Evolutionary conservation across 2,888 invertebrate genomes (phyloP).

Genomic region (Augochlorella aurata): DNA sequence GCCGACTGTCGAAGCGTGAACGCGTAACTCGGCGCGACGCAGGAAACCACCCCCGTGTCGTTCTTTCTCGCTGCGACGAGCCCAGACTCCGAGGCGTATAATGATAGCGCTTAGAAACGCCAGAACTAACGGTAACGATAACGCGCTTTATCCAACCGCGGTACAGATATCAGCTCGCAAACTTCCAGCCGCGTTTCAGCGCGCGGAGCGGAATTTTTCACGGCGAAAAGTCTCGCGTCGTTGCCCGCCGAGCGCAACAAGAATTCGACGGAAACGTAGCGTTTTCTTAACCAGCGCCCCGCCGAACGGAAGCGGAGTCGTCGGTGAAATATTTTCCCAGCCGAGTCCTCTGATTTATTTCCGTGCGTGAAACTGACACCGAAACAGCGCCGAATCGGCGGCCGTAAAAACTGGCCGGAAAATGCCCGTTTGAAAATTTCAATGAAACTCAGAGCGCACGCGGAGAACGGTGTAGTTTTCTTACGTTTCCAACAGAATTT

Average conservation of each 20-base stretch:
- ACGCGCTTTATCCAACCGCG: conserved; percentile 53
- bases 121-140: conserved; percentile 55
- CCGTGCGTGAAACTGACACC: neutral
- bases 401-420: no score
- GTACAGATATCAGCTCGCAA: conserved; percentile 36
- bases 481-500: no score
- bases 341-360: neutral
- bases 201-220: conserved; percentile 29
- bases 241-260: neutral
- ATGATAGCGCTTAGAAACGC: conserved; percentile 34
- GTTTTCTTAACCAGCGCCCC: neutral
- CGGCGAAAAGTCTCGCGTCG: conserved; percentile 30
- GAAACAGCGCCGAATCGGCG: no score
- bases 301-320: neutral
- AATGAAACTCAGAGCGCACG: no score
- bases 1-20: conserved; percentile 31
- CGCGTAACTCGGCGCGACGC: conserved; percentile 70
- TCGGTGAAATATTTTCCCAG: neutral
- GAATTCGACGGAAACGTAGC: conserved; percentile 20
- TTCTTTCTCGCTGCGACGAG: conserved; percentile 21
- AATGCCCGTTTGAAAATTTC: no score
- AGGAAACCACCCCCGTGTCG: conserved; percentile 58
- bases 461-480: no score
- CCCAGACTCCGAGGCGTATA: conserved; percentile 18
- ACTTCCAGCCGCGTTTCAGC: conserved; percentile 34